Evolutionary conservation across 37 sponge, comb jelly and placozoan species (phyloP).

Genomic region (Geodia barretti): DNA sequence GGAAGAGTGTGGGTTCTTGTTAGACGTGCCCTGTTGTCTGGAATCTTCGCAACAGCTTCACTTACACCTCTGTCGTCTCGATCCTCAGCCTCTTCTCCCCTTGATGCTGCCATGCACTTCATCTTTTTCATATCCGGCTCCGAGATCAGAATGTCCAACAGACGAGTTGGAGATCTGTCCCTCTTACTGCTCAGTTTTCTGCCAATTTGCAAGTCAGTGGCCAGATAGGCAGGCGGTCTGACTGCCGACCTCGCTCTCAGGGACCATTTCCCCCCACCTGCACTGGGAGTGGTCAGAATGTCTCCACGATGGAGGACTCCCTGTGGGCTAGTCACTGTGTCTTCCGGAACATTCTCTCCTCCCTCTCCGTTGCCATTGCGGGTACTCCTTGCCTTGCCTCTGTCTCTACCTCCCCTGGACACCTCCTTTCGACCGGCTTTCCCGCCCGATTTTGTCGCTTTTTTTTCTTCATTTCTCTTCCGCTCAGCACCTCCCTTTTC

Average conservation of each 20-base stretch:
- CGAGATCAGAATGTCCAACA: not conserved
- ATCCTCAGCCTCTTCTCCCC: no score
- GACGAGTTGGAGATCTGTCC: not conserved
- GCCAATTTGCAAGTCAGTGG: not conserved
- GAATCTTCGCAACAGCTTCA: not conserved
- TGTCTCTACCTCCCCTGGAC: not conserved
- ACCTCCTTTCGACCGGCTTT: not conserved
- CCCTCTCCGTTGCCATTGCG: not conserved
- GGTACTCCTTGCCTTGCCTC: not conserved
- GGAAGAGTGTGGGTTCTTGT: not conserved
- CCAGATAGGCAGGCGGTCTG: not conserved
- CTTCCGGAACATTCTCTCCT: not conserved
- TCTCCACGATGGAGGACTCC: no score
- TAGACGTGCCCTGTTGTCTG: not conserved
- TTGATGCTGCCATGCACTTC: no score
- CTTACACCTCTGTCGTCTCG: not conserved
- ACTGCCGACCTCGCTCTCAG: not conserved
- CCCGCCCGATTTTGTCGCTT: not conserved
- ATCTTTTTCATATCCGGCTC: not conserved
- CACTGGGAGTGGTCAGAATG: no score
- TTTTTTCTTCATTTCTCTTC: not conserved
- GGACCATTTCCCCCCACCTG: not conserved
- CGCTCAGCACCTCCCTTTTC: not conserved
- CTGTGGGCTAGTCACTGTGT: no score
- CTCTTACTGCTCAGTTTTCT: not conserved